Evolutionary conservation across 35 echinoderm and acorn worm species (phyloP).

Genomic region (Amphiura filiformis): DNA sequence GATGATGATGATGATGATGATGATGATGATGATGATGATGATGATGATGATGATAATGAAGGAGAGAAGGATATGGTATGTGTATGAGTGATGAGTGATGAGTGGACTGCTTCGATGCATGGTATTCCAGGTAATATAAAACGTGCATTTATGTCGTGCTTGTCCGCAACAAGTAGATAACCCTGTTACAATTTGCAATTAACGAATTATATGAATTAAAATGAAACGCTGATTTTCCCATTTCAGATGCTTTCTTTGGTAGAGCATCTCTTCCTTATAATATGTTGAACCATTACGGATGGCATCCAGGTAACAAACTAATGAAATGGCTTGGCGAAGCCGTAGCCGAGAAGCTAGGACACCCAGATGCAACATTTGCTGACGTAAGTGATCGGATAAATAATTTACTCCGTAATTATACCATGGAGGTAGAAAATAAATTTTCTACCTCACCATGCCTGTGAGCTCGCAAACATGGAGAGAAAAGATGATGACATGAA

Average conservation of each 20-base stretch:
- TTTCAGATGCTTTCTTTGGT: slow-evolving; percentile 76
- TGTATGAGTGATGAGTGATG: neutral
- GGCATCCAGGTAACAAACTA: slow-evolving; percentile 78
- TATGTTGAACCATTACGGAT: slow-evolving; percentile 53
- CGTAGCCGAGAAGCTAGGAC: slow-evolving; percentile 35
- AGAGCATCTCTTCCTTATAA: slow-evolving; percentile 63
- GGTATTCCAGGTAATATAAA: neutral
- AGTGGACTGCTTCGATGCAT: neutral
- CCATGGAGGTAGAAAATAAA: no score
- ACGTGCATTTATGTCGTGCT: neutral
- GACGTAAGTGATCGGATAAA: slow-evolving; percentile 5
- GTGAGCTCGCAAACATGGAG: no score
- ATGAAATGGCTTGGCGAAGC: slow-evolving; percentile 52
- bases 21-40: slow-evolving; percentile 8
- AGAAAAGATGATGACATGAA: no score
- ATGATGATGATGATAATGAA: slow-evolving; percentile 2
- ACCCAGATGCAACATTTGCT: slow-evolving; percentile 69
- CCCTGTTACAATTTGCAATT: no score
- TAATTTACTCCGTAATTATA: neutral
- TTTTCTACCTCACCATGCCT: no score
- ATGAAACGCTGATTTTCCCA: neutral
- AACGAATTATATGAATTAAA: no score
- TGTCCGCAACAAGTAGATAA: no score
- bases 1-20: slow-evolving; percentile 8
- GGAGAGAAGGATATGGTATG: neutral